These are phyloP conservation scores for Heliconius ismenius DNA, from an alignment of 2,888 invertebrate species.

Conservation along the genomic window DNA sequence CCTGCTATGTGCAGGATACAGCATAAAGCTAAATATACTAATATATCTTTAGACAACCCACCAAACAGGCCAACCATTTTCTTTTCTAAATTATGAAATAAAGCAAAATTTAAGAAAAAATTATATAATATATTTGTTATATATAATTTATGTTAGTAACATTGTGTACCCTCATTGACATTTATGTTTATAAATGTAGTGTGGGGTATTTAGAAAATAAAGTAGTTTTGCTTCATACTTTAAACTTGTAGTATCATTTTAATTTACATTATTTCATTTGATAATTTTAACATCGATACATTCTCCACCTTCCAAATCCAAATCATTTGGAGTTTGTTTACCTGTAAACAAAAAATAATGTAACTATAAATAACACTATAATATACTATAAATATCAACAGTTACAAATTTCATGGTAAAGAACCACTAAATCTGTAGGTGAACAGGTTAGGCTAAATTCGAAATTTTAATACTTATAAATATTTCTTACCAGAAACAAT, in stretches of 20 bases:
- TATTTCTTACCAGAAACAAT: conserved; percentile 58
- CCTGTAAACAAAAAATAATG: conserved; percentile 54
- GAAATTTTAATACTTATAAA: background rate
- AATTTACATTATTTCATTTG: conserved; percentile 51
- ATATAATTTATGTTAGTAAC: no score
- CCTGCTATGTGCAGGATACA: background rate
- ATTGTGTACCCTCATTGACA: no score
- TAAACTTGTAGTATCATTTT: no score
- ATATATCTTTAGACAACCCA: no score
- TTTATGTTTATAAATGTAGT: no score
- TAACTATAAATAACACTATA: no score
- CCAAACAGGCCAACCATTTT: background rate
- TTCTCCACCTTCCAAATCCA: conserved; percentile 80
- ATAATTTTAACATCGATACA: conserved; percentile 76
- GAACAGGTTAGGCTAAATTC: no score
- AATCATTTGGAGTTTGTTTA: conserved; percentile 62
- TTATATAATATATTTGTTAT: background rate
- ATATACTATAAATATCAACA: no score
- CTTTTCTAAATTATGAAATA: background rate
- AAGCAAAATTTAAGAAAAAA: background rate
- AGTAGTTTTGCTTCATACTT: no score
- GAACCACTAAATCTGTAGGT: no score
- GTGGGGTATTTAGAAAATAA: no score
- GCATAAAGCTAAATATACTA: background rate
- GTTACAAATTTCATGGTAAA: no score